Conservation (phyloP, 2,888 invertebrate species). For the Epistrophe eligans region DNA sequence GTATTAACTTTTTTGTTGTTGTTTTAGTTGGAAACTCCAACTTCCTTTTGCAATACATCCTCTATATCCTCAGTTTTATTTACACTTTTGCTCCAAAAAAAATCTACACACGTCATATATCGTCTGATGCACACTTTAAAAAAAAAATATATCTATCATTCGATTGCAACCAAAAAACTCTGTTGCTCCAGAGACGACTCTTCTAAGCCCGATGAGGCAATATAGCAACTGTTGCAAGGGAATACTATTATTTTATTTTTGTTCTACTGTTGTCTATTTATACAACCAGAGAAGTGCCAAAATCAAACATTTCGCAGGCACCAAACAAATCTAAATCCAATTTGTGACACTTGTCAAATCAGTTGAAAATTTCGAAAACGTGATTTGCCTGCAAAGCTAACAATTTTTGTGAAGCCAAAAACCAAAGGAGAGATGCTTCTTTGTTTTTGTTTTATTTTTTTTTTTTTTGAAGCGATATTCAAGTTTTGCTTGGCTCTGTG, state of each 20-base stretch:
- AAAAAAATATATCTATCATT: constrained; percentile 17
- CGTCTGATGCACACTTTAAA: background rate
- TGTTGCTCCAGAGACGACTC: constrained; percentile 30
- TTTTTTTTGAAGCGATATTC: constrained; percentile 3
- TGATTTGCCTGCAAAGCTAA: constrained; percentile 66
- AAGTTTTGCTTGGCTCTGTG: constrained; percentile 18
- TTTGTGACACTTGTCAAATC: constrained; percentile 75
- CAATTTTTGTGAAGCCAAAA: constrained; percentile 34
- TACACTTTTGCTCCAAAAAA: background rate
- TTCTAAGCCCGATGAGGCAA: constrained; percentile 33
- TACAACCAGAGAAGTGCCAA: constrained; percentile 59
- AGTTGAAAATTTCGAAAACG: constrained; percentile 73
- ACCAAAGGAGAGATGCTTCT: constrained; percentile 10
- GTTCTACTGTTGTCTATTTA: constrained; percentile 14
- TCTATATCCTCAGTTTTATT: constrained; percentile 11
- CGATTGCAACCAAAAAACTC: constrained; percentile 34
- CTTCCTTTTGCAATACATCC: background rate
- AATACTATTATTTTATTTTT: background rate
- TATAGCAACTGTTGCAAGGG: constrained; percentile 44
- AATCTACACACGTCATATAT: constrained; percentile 2
- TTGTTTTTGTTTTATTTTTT: constrained; percentile 29
- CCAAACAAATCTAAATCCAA: constrained; percentile 75
- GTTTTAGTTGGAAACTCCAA: background rate
- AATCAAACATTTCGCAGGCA: constrained; percentile 72
- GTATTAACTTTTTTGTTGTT: constrained; percentile 21